These are phyloP conservation scores for Lissocephala sabroskyi DNA, from an alignment of 2,888 invertebrate species.

Conservation along the genomic window DNA sequence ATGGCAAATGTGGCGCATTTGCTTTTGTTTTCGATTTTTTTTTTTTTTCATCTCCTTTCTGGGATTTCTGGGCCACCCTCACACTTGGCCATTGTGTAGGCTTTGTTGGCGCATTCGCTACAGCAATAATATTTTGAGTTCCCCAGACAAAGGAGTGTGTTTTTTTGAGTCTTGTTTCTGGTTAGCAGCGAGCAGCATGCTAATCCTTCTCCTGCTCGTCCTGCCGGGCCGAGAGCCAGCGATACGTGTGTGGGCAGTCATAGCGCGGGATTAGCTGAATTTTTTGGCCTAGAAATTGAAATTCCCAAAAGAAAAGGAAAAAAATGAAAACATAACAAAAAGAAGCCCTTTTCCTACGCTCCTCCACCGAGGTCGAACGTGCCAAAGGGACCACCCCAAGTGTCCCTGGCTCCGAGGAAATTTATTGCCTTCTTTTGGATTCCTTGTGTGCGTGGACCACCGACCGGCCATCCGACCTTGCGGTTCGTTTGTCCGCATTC, in stretches of 20 bases:
- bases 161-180: neutral
- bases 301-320: too few relatives aligned
- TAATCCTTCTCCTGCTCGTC: constrained; percentile 47
- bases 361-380: constrained; percentile 36
- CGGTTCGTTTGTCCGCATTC: constrained; percentile 39
- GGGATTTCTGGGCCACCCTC: constrained; percentile 30
- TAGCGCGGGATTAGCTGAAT: constrained; percentile 46
- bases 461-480: neutral
- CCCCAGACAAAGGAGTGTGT: too few relatives aligned
- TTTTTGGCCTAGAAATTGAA: neutral
- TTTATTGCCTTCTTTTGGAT: constrained; percentile 33
- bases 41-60: constrained; percentile 18
- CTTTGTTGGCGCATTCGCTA: constrained; percentile 45
- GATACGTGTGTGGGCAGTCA: constrained; percentile 66
- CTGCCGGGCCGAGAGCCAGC: constrained; percentile 27
- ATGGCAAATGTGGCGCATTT: constrained; percentile 55
- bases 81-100: constrained; percentile 54
- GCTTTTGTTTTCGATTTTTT: constrained; percentile 12
- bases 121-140: constrained; percentile 34
- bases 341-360: neutral
- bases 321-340: too few relatives aligned
- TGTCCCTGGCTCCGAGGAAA: constrained; percentile 20
- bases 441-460: neutral
- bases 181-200: neutral
- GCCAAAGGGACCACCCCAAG: constrained; percentile 43